These are phyloP conservation scores for Sphenopsis melanotis DNA, from an alignment of 2,797 vertebrate species.

Conservation along the genomic window DNA sequence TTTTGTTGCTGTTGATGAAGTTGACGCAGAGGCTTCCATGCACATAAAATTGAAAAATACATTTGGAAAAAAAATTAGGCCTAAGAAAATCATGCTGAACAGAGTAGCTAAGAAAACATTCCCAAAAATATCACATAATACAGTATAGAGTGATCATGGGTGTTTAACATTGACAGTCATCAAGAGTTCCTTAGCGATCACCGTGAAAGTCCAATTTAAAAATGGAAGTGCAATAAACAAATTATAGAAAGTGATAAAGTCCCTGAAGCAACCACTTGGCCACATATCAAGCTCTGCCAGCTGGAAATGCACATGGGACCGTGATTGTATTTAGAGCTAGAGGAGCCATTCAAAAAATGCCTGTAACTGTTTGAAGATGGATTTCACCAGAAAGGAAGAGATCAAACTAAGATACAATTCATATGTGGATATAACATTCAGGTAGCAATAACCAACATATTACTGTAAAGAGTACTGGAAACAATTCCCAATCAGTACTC, in stretches of 20 bases:
- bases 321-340: background rate
- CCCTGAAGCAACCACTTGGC: background rate
- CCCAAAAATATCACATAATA: background rate
- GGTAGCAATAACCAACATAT: background rate
- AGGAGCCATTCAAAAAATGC: background rate
- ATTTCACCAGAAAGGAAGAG: background rate
- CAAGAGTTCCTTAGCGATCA: background rate
- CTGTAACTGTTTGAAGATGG: background rate
- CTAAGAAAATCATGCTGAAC: background rate
- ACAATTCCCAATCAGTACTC: background rate
- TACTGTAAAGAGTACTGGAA: background rate
- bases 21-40: background rate
- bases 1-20: background rate
- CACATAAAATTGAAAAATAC: background rate
- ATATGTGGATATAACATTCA: background rate
- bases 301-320: background rate
- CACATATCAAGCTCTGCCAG: background rate
- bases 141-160: background rate
- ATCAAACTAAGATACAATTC: background rate
- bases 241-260: background rate
- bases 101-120: background rate
- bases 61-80: background rate
- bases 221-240: background rate
- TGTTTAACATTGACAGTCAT: background rate
- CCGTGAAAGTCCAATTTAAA: background rate